phyloP scores from a whole-genome alignment of 2,888 invertebrate species.

The Melanostoma scalare region DNA sequence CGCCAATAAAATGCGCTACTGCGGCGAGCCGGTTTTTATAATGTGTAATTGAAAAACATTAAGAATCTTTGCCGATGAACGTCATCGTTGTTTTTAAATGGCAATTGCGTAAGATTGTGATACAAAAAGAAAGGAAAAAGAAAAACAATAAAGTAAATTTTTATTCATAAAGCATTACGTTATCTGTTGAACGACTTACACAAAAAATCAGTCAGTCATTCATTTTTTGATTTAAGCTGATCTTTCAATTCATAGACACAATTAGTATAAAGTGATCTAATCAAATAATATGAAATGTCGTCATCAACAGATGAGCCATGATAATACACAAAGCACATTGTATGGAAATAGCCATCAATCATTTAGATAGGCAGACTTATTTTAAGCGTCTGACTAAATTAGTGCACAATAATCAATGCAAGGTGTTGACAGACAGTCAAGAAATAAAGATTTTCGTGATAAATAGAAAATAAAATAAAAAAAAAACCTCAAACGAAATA shows the following conservation, averaged over 20 bases:
- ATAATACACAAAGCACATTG: not conserved
- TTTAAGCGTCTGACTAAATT: not conserved
- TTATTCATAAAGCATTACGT: constrained; percentile 12
- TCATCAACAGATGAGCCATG: constrained; percentile 6
- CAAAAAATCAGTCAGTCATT: constrained; percentile 2
- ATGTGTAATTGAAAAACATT: not conserved
- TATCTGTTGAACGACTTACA: not conserved
- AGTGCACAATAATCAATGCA: constrained; percentile 18
- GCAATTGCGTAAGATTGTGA: constrained; percentile 28
- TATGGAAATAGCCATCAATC: not conserved
- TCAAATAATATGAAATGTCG: constrained; percentile 1
- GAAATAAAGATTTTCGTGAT: constrained; percentile 1
- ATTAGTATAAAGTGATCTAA: constrained; percentile 27
- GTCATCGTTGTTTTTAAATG: constrained; percentile 27
- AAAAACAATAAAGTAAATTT: constrained; percentile 27
- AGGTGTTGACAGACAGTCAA: not conserved
- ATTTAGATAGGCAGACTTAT: not conserved
- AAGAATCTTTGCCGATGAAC: constrained; percentile 2
- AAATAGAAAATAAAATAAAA: constrained; percentile 2
- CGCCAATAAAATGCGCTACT: not conserved
- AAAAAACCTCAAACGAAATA: constrained; percentile 4
- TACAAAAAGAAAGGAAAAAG: no score
- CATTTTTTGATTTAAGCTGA: constrained; percentile 5
- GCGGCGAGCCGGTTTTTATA: not conserved
- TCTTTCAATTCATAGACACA: constrained; percentile 11